These are phyloP conservation scores for Nephrotoma guestfalica DNA, from an alignment of 2,888 invertebrate genomes.

Conservation along the genomic window DNA sequence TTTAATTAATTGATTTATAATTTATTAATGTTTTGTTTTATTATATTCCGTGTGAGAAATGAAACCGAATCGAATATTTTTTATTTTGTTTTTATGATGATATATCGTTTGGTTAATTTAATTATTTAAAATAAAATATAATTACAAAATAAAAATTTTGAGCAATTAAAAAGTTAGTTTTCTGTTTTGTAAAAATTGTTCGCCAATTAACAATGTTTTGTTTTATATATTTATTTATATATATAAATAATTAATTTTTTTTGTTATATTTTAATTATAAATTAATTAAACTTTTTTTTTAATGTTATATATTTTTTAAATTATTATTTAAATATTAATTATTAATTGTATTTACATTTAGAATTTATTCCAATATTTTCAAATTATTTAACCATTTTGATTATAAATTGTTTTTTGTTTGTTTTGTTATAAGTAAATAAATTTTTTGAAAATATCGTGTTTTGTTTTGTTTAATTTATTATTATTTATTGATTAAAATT, in stretches of 20 bases:
- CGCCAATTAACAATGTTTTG: background rate
- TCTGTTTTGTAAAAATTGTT: background rate
- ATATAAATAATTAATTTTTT: background rate
- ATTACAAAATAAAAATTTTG: background rate
- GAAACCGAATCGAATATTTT: background rate
- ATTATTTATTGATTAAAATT: background rate
- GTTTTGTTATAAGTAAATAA: background rate
- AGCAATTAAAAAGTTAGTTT: background rate
- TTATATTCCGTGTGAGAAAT: background rate
- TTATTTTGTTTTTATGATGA: background rate
- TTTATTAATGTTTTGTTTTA: background rate
- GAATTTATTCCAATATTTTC: slow-evolving; percentile 7
- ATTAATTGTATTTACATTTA: slow-evolving; percentile 6
- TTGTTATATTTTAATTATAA: background rate
- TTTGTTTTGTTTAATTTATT: background rate
- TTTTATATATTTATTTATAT: background rate
- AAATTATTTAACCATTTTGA: slow-evolving; percentile 1
- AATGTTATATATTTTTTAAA: background rate
- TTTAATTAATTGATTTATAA: background rate
- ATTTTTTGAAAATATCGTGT: slow-evolving; percentile 2
- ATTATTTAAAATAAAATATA: background rate
- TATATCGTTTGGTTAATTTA: background rate
- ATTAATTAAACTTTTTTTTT: background rate
- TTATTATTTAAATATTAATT: background rate
- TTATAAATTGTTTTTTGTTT: background rate